Evolutionary conservation across 30 jellyfish, hydroid and myxozoan species (phyloP).

Genomic region (Pelagia noctiluca): DNA sequence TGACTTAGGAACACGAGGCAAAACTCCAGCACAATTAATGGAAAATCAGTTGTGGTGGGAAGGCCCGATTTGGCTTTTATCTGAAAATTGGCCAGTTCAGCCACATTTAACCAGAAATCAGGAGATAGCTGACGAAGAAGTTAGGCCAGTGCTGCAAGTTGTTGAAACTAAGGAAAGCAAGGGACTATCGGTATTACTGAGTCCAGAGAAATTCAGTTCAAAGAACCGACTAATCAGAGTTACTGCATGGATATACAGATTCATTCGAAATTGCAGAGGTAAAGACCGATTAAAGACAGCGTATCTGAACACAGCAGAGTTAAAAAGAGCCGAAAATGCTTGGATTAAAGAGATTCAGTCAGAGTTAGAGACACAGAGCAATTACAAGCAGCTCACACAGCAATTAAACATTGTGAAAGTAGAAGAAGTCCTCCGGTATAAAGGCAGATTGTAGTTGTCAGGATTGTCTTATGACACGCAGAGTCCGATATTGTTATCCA

Average conservation of each 20-base stretch:
- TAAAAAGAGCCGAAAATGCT: slow-evolving; percentile 6
- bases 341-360: slow-evolving; percentile 23
- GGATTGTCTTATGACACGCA: slow-evolving; percentile 21
- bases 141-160: not conserved
- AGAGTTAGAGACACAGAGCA: not conserved
- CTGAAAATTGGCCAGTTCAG: slow-evolving; percentile 23
- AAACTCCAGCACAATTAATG: slow-evolving; percentile 14
- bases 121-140: not conserved
- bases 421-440: not conserved
- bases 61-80: slow-evolving; percentile 12
- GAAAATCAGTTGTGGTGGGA: slow-evolving; percentile 32
- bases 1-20: slow-evolving; percentile 42
- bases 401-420: slow-evolving; percentile 24
- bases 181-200: slow-evolving; percentile 11
- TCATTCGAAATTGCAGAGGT: slow-evolving; percentile 16
- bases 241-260: slow-evolving; percentile 23
- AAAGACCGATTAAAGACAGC: not conserved
- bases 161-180: slow-evolving; percentile 7
- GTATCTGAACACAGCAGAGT: slow-evolving; percentile 2
- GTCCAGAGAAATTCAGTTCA: slow-evolving; percentile 3
- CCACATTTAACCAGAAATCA: not conserved
- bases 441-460: slow-evolving; percentile 27
- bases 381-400: slow-evolving; percentile 4
- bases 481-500: slow-evolving; percentile 47
- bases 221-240: slow-evolving; percentile 25